A percentile compares a stretch with the other conserved stretches of the same genome.
phyloP scores from a whole-genome alignment of 2,113 vertebrate species.

The Eretmochelys imbricata region DNA sequence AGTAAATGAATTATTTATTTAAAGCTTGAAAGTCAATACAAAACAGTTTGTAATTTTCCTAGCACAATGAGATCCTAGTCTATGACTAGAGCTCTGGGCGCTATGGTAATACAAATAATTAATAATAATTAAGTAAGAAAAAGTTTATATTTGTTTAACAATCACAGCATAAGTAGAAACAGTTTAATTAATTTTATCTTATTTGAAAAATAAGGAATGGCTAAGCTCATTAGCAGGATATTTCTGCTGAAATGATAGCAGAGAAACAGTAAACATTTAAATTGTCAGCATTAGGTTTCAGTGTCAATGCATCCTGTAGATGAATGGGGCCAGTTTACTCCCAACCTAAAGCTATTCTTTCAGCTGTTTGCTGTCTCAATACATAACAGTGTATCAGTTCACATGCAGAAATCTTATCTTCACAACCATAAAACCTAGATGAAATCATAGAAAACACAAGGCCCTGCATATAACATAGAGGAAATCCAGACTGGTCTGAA shows the following conservation, averaged over 20 bases:
- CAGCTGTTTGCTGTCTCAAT: neutral
- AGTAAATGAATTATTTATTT: neutral
- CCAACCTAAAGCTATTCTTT: conserved; percentile 8
- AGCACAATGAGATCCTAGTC: too few species aligned
- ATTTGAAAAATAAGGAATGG: neutral
- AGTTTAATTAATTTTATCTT: neutral
- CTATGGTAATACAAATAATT: too few species aligned
- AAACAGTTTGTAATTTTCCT: neutral
- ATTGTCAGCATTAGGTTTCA: neutral
- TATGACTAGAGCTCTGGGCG: too few species aligned
- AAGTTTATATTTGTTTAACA: neutral
- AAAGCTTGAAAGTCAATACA: neutral
- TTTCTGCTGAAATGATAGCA: neutral
- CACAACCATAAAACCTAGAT: neutral
- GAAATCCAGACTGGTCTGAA: neutral
- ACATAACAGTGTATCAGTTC: neutral
- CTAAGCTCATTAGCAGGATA: neutral
- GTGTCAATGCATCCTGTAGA: neutral
- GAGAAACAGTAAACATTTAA: neutral
- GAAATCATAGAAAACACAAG: neutral
- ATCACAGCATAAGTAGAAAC: neutral
- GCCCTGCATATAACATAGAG: neutral
- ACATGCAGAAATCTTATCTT: neutral
- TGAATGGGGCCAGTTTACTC: neutral
- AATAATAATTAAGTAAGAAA: neutral